phyloP scores from a whole-genome alignment of 1,140 invertebrate genomes.

The Hycleus cichorii region DNA sequence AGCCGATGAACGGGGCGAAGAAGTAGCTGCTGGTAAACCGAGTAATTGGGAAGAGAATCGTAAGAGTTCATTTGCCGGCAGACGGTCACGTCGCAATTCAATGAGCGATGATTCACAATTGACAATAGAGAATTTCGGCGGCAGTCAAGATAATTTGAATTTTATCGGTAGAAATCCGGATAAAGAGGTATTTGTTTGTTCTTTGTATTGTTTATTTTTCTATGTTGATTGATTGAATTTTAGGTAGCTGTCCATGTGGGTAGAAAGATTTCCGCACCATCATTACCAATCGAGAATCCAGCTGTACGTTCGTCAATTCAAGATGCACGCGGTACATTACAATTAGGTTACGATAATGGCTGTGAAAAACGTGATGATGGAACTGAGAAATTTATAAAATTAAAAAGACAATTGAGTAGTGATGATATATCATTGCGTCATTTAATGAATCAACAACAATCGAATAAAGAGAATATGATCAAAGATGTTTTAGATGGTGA shows the following conservation, averaged over 20 bases:
- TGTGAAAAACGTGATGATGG: conserved; percentile 49
- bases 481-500: conserved; percentile 34
- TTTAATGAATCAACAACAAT: conserved; percentile 27
- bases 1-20: conserved; percentile 53
- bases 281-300: conserved; percentile 38
- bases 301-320: conserved; percentile 60
- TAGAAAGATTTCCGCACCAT: conserved; percentile 50
- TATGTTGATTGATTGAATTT: too few species aligned
- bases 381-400: conserved; percentile 47
- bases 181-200: conserved; percentile 49
- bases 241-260: conserved; percentile 48
- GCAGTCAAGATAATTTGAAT: conserved; percentile 70
- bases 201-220: conserved; percentile 32
- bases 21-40: conserved; percentile 67
- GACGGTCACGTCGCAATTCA: conserved; percentile 75
- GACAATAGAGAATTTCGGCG: conserved; percentile 87
- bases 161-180: conserved; percentile 64
- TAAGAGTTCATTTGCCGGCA: conserved; percentile 66
- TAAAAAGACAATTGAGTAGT: conserved; percentile 49
- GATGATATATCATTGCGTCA: conserved; percentile 44
- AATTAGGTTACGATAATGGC: conserved; percentile 61
- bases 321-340: conserved; percentile 63
- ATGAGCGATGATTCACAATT: conserved; percentile 80
- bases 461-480: conserved; percentile 27
- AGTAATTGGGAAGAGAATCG: conserved; percentile 74